These are phyloP conservation scores for Hyperoplus immaculatus DNA, from an alignment of 2,797 vertebrate genomes.

Conservation along the genomic window DNA sequence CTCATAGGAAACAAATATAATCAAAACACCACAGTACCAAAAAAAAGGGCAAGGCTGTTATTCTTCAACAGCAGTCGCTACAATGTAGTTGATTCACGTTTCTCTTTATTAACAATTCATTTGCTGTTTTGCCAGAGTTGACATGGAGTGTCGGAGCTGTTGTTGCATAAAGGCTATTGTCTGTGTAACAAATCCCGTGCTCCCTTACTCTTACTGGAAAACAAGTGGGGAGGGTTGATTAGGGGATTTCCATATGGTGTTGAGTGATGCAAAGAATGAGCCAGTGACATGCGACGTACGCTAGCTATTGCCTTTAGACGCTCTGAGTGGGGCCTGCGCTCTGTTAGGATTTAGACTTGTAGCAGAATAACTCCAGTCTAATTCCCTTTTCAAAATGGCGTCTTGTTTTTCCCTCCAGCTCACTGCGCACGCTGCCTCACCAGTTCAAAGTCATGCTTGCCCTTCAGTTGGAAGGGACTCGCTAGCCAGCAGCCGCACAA, in stretches of 20 bases:
- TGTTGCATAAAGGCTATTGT: constrained; percentile 36
- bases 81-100: background rate
- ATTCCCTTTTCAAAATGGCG: constrained; percentile 85
- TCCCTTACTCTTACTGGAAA: constrained; percentile 66
- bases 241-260: constrained; percentile 80
- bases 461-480: constrained; percentile 69
- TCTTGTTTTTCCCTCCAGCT: constrained; percentile 80
- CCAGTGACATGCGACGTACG: constrained; percentile 58
- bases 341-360: constrained; percentile 69
- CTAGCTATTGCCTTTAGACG: constrained; percentile 64
- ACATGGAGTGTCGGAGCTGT: constrained; percentile 22
- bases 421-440: constrained; percentile 72
- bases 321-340: constrained; percentile 60
- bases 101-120: constrained; percentile 25
- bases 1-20: background rate
- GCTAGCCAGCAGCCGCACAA: constrained; percentile 60
- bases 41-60: constrained; percentile 2
- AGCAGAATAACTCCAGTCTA: constrained; percentile 74
- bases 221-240: constrained; percentile 62
- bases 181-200: constrained; percentile 42
- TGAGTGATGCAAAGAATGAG: constrained; percentile 80
- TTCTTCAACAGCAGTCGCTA: background rate
- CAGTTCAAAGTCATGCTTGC: constrained; percentile 75
- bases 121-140: constrained; percentile 22
- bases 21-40: background rate